Evolutionary conservation across 2,797 vertebrate species (phyloP).

Genomic region (Esox lucius): DNA sequence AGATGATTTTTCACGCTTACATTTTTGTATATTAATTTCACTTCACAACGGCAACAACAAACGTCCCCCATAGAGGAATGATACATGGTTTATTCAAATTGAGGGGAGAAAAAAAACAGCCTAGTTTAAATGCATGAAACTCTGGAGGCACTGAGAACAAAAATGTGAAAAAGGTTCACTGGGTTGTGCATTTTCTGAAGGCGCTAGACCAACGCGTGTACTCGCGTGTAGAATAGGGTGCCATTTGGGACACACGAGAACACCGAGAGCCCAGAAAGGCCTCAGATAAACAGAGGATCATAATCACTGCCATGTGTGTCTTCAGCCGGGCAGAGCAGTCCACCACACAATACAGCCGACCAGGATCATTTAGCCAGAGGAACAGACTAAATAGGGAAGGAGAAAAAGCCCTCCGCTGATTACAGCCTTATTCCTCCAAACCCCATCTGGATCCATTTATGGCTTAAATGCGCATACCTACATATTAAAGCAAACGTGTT

Average conservation of each 20-base stretch:
- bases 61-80: too few relatives aligned
- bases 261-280: slow-evolving; percentile 17
- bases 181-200: neutral
- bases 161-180: too few relatives aligned
- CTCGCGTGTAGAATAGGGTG: neutral
- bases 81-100: too few relatives aligned
- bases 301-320: slow-evolving; percentile 75
- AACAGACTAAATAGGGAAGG: slow-evolving; percentile 68
- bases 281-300: slow-evolving; percentile 64
- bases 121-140: too few relatives aligned
- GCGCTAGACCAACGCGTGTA: neutral
- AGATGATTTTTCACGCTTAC: too few relatives aligned
- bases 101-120: too few relatives aligned
- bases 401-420: slow-evolving; percentile 69
- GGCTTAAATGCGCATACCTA: slow-evolving; percentile 72
- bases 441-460: slow-evolving; percentile 82
- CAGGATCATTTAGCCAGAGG: slow-evolving; percentile 65
- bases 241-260: slow-evolving; percentile 20
- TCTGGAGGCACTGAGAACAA: too few relatives aligned
- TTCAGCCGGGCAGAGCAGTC: slow-evolving; percentile 56
- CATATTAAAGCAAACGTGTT: slow-evolving; percentile 58
- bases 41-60: too few relatives aligned
- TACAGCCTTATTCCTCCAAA: slow-evolving; percentile 65
- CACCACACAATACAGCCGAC: slow-evolving; percentile 52
- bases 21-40: too few relatives aligned